A percentile compares a stretch with the other conserved stretches of the same genome.
Evolutionary conservation across 2,888 invertebrate genomes (phyloP).

Genomic region (Troides helena): DNA sequence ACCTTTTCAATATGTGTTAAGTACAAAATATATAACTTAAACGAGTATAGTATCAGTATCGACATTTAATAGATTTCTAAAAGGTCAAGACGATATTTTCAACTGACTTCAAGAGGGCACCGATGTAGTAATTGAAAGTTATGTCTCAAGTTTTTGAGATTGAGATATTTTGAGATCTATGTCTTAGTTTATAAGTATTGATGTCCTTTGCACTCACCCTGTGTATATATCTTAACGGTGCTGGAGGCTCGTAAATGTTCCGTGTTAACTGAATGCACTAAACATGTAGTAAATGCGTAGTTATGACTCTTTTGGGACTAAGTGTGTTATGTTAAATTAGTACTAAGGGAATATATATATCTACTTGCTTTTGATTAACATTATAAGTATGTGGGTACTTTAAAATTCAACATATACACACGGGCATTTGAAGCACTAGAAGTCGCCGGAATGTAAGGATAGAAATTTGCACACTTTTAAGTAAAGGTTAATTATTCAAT

Average conservation of each 20-base stretch:
- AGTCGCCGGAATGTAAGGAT: too few species aligned
- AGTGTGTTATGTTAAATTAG: conserved; percentile 9
- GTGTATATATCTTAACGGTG: conserved; percentile 1
- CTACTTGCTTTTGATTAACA: conserved; percentile 1
- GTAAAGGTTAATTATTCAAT: too few species aligned
- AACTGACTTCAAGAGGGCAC: too few species aligned
- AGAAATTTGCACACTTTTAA: too few species aligned
- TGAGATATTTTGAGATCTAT: neutral
- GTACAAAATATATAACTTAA: too few species aligned
- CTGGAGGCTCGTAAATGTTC: neutral
- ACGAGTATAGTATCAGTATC: too few species aligned
- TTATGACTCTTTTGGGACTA: conserved; percentile 17
- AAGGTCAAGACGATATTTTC: too few species aligned
- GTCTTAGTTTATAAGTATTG: neutral
- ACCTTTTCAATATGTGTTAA: too few species aligned
- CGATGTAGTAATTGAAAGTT: neutral
- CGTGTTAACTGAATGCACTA: conserved; percentile 2
- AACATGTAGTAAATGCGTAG: neutral
- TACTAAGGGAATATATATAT: conserved; percentile 11
- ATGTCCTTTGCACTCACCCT: neutral
- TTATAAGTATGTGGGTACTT: neutral
- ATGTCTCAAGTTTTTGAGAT: neutral
- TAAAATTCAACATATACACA: too few species aligned
- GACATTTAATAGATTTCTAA: too few species aligned
- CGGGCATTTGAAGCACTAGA: too few species aligned